Percentiles rank a stretch among this genome's conserved stretches.
phyloP scores from a whole-genome alignment of 1,140 invertebrate genomes.

The Scaptomyza hsui region DNA sequence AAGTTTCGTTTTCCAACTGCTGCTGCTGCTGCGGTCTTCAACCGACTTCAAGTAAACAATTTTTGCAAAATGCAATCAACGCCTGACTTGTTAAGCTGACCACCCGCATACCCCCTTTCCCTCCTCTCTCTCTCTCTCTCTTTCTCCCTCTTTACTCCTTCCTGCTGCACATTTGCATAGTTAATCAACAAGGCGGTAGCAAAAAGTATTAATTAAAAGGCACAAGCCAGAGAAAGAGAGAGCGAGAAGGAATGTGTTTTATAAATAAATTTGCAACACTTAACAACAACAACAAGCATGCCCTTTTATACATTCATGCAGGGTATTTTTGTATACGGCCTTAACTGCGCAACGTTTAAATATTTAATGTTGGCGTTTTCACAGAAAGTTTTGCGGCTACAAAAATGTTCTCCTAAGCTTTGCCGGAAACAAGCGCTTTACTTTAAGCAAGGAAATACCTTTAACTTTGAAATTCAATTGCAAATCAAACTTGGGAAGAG shows the following conservation, averaged over 20 bases:
- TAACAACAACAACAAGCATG: background rate
- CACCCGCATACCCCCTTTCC: background rate
- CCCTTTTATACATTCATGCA: background rate
- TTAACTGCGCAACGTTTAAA: slow-evolving; percentile 35
- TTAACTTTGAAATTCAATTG: slow-evolving; percentile 36
- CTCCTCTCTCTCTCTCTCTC: background rate
- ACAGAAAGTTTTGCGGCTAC: background rate
- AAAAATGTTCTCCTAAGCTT: slow-evolving; percentile 1
- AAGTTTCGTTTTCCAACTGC: background rate
- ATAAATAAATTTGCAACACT: too few species aligned
- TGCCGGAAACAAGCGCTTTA: background rate
- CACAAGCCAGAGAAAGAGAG: background rate
- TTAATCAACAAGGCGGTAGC: slow-evolving; percentile 52
- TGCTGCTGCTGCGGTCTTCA: slow-evolving; percentile 1
- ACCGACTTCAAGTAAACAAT: slow-evolving; percentile 10
- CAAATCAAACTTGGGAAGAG: slow-evolving; percentile 17
- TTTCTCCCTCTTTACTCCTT: slow-evolving; percentile 30
- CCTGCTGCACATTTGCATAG: slow-evolving; percentile 59
- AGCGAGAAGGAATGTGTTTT: background rate
- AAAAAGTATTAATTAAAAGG: slow-evolving; percentile 17
- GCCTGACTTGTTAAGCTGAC: slow-evolving; percentile 57
- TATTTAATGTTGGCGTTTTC: slow-evolving; percentile 14
- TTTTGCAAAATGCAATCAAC: slow-evolving; percentile 69
- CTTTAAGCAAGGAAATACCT: slow-evolving; percentile 1
- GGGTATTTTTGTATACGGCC: background rate